Evolutionary conservation across 2,113 vertebrate species (phyloP).

Genomic region (Callionymus lyra): DNA sequence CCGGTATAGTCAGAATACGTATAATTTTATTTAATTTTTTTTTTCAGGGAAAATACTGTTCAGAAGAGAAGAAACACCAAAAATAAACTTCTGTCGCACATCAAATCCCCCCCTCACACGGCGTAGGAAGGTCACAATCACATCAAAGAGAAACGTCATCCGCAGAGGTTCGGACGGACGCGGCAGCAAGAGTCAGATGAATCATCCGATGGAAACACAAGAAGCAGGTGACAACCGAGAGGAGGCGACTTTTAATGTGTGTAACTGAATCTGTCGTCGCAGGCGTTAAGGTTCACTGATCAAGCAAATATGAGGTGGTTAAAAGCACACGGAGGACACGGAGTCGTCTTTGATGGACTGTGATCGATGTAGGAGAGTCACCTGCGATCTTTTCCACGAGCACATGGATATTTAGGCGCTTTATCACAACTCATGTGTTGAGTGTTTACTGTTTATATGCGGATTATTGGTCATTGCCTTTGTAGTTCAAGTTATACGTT

Average conservation of each 20-base stretch:
- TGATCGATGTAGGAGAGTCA: no score
- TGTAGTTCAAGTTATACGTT: no score
- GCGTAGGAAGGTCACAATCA: slow-evolving; percentile 37
- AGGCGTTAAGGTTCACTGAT: slow-evolving; percentile 1
- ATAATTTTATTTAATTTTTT: slow-evolving; percentile 53
- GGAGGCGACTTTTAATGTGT: not conserved
- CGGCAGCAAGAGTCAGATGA: slow-evolving; percentile 21
- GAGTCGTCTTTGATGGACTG: no score
- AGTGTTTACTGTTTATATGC: no score
- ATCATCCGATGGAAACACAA: slow-evolving; percentile 15
- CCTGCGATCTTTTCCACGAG: no score
- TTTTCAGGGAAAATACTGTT: slow-evolving; percentile 67
- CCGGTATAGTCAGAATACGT: slow-evolving; percentile 66
- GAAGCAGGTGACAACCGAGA: slow-evolving; percentile 21
- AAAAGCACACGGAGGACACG: no score
- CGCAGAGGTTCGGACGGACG: slow-evolving; percentile 10
- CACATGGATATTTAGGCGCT: no score
- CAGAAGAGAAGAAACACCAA: slow-evolving; percentile 59
- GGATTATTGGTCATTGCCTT: no score
- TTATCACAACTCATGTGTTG: no score
- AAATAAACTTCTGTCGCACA: slow-evolving; percentile 61
- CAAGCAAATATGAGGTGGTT: slow-evolving; percentile 18
- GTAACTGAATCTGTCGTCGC: not conserved
- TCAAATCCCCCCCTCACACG: slow-evolving; percentile 28
- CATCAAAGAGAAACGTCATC: slow-evolving; percentile 33